These are phyloP conservation scores for Caenorhabditis imperialis DNA, from an alignment of 2,888 invertebrate species.

Conservation along the genomic window DNA sequence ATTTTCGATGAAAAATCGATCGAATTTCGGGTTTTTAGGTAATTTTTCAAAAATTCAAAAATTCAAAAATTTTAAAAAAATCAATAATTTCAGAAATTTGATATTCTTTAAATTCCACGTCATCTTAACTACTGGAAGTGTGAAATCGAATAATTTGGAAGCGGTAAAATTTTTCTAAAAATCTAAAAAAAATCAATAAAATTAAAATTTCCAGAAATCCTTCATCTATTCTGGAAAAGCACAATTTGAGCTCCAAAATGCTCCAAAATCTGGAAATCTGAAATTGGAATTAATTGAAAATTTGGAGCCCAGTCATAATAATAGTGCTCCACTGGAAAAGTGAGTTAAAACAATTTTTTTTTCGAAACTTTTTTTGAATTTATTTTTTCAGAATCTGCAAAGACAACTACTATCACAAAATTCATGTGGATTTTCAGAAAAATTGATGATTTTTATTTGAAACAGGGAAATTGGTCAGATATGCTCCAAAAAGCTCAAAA, in stretches of 20 bases:
- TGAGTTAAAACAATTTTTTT: constrained; percentile 1
- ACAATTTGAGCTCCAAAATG: too few species aligned
- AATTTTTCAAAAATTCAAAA: constrained; percentile 4
- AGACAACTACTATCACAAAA: constrained; percentile 7
- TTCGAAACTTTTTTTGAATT: constrained; percentile 6
- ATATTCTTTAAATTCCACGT: constrained; percentile 19
- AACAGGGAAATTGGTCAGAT: too few species aligned
- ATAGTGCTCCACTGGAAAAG: not conserved
- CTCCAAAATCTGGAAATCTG: not conserved
- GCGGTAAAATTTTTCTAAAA: constrained; percentile 1
- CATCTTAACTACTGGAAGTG: not conserved
- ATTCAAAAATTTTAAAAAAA: not conserved
- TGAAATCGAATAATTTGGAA: constrained; percentile 1
- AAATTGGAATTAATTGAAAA: constrained; percentile 4
- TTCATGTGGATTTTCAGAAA: constrained; percentile 5
- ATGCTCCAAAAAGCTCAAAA: too few species aligned
- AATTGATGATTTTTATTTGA: too few species aligned
- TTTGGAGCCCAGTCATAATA: not conserved
- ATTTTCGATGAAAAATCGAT: not conserved
- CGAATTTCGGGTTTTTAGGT: not conserved
- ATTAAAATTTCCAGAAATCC: constrained; percentile 7
- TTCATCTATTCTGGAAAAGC: constrained; percentile 10
- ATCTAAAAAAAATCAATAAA: not conserved
- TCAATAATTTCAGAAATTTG: constrained; percentile 1
- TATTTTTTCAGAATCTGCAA: constrained; percentile 7